A percentile compares a stretch with the other conserved stretches of the same genome.
phyloP scores from a whole-genome alignment of 2,888 invertebrate genomes.

The Volucella zonaria region DNA sequence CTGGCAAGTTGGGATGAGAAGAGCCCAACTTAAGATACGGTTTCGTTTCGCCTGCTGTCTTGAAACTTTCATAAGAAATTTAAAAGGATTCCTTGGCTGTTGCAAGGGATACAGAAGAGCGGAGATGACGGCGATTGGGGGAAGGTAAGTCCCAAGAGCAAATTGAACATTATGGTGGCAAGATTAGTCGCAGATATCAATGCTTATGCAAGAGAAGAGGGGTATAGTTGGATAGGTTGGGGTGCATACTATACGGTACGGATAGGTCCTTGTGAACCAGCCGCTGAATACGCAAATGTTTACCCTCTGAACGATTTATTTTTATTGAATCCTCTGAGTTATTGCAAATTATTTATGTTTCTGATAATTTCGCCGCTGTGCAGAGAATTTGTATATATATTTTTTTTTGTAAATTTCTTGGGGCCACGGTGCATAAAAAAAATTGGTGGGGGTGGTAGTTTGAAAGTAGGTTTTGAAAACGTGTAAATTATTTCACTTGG shows the following conservation, averaged over 20 bases:
- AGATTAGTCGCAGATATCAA: conserved; percentile 73
- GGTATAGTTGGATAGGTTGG: conserved; percentile 48
- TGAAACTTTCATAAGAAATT: conserved; percentile 74
- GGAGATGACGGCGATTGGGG: conserved; percentile 4
- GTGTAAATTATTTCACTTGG: conserved; percentile 48
- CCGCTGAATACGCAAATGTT: conserved; percentile 64
- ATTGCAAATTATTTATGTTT: conserved; percentile 74
- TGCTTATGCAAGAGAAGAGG: conserved; percentile 37
- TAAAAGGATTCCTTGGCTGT: conserved; percentile 67
- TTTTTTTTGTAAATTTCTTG: conserved; percentile 26
- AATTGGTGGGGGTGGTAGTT: neutral
- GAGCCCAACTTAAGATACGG: conserved; percentile 55
- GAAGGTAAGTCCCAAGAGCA: conserved; percentile 68
- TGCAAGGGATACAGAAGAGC: neutral
- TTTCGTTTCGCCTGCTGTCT: conserved; percentile 66
- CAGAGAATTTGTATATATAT: conserved; percentile 49
- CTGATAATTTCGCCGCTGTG: conserved; percentile 70
- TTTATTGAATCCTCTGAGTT: conserved; percentile 70
- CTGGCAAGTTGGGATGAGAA: conserved; percentile 31
- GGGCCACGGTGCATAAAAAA: conserved; percentile 44
- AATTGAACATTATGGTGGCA: conserved; percentile 73
- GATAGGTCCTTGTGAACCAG: conserved; percentile 51
- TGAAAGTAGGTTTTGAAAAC: neutral
- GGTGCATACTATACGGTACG: neutral
- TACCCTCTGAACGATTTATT: conserved; percentile 71